Conservation (phyloP, 2,888 invertebrate species). For the Trisateles emortualis region DNA sequence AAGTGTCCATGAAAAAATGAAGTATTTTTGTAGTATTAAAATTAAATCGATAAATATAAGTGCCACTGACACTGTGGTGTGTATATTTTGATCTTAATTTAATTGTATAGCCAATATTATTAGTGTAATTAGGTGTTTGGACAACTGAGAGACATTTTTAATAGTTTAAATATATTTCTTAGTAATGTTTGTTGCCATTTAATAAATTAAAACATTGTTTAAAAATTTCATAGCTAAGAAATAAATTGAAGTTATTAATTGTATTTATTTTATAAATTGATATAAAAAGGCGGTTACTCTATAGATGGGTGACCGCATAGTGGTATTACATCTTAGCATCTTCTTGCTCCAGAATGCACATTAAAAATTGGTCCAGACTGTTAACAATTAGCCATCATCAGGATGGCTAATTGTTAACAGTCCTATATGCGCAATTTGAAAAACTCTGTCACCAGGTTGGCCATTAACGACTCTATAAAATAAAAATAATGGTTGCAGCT, state of each 20-base stretch:
- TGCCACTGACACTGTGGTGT: constrained; percentile 19
- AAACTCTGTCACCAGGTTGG: too few relatives aligned
- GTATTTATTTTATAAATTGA: background rate
- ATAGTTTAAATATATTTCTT: background rate
- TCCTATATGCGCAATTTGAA: too few relatives aligned
- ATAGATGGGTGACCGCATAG: too few relatives aligned
- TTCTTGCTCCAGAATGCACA: too few relatives aligned
- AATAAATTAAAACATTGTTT: background rate
- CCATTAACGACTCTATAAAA: too few relatives aligned
- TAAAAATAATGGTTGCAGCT: background rate
- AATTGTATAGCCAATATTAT: constrained; percentile 22
- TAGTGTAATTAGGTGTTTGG: constrained; percentile 9
- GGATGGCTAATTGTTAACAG: too few relatives aligned
- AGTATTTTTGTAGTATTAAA: constrained; percentile 53
- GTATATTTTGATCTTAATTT: constrained; percentile 42
- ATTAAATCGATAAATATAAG: constrained; percentile 30
- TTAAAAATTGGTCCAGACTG: too few relatives aligned
- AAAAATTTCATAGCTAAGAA: background rate
- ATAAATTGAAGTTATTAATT: background rate
- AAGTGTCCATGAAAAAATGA: constrained; percentile 42
- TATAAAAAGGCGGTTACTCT: background rate
- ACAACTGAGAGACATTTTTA: background rate
- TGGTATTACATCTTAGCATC: too few relatives aligned
- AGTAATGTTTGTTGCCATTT: constrained; percentile 3
- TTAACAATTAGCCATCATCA: too few relatives aligned